Conservation (phyloP, 2,797 vertebrate genomes). For the Falco novaeseelandiae region DNA sequence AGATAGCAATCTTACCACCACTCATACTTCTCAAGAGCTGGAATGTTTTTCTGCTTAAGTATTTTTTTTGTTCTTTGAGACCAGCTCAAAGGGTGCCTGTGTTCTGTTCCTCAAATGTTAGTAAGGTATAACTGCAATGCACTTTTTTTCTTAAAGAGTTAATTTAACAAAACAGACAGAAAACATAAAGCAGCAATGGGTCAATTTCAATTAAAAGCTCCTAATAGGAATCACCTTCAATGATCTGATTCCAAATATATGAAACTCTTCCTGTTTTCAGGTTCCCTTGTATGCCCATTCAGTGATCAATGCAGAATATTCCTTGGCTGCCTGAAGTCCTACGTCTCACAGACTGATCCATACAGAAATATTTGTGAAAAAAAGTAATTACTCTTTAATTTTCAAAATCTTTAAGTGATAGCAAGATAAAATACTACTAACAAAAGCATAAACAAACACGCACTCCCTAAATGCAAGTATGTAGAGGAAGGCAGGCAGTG, state of each 20-base stretch:
- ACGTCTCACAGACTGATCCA: not conserved
- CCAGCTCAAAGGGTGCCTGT: not conserved
- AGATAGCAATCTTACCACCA: not conserved
- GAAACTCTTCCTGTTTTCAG: constrained; percentile 4
- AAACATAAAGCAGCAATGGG: constrained; percentile 47
- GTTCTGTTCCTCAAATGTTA: constrained; percentile 24
- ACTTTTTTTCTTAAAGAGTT: constrained; percentile 9
- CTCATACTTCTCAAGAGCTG: not conserved
- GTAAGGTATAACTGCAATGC: constrained; percentile 15
- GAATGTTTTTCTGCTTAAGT: constrained; percentile 22
- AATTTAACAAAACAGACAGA: constrained; percentile 53
- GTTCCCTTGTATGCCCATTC: not conserved
- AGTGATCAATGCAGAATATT: constrained; percentile 5
- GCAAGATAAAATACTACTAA: not conserved
- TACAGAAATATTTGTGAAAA: not conserved
- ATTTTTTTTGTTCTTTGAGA: constrained; percentile 13
- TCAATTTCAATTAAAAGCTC: constrained; percentile 57
- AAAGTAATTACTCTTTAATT: not conserved
- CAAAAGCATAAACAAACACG: not conserved
- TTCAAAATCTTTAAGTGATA: not conserved
- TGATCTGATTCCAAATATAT: not conserved
- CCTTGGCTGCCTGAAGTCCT: not conserved
- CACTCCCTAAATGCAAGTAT: not conserved
- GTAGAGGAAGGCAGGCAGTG: too few relatives aligned
- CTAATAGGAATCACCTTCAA: constrained; percentile 23